These are phyloP conservation scores for Lipophrys pholis DNA, from an alignment of 2,113 vertebrate genomes.

Conservation along the genomic window DNA sequence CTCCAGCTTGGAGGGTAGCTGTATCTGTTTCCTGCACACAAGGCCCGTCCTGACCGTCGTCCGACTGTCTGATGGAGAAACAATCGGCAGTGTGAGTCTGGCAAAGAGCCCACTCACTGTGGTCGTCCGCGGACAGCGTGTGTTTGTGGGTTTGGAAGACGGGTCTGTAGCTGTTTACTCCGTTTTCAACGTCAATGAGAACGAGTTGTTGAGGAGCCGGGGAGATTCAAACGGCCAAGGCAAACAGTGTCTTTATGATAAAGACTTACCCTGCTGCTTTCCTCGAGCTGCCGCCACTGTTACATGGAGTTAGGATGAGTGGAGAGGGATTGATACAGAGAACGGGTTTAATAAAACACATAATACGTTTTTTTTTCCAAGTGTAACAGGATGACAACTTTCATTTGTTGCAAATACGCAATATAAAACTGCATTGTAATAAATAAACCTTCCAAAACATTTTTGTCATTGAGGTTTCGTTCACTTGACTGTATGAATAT, in stretches of 20 bases:
- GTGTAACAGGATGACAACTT: no score
- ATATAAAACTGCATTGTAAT: no score
- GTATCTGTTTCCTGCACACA: conserved; percentile 63
- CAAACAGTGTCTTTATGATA: conserved; percentile 56
- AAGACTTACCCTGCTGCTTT: conserved; percentile 50
- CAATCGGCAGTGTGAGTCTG: conserved; percentile 73
- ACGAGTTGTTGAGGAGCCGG: conserved; percentile 17
- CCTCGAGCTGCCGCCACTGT: conserved; percentile 65
- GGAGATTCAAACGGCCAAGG: conserved; percentile 1
- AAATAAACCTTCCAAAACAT: no score
- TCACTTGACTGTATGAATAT: neutral
- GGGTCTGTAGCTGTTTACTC: conserved; percentile 82
- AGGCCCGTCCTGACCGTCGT: conserved; percentile 73
- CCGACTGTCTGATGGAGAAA: conserved; percentile 72
- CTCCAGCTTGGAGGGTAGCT: conserved; percentile 18
- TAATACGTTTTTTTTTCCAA: no score
- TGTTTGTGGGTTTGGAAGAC: conserved; percentile 85
- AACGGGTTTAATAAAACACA: no score
- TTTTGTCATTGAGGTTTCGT: neutral
- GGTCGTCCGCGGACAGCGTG: conserved; percentile 57
- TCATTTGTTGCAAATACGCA: no score
- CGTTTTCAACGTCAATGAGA: conserved; percentile 48
- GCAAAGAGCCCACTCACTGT: conserved; percentile 69
- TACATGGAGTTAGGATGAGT: conserved; percentile 50
- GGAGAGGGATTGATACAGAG: no score